These are phyloP conservation scores for Chirona hameri DNA, from an alignment of 2,888 invertebrate species.

Conservation along the genomic window DNA sequence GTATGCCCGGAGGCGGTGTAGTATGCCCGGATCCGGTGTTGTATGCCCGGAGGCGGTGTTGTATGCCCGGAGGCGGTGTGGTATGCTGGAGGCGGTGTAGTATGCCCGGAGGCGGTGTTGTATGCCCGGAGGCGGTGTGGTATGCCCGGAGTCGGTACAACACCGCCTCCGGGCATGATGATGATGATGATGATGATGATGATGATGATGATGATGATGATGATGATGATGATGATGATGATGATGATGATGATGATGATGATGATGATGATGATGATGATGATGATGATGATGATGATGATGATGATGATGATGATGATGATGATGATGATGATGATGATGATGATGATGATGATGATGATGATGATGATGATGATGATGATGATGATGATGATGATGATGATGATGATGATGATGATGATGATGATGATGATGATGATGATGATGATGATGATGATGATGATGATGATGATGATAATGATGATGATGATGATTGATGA, in stretches of 20 bases:
- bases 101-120: no score
- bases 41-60: no score
- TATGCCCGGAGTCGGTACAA: no score
- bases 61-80: no score
- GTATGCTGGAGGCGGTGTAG: no score
- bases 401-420: constrained; percentile 22
- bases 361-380: constrained; percentile 22
- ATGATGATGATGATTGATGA: no score
- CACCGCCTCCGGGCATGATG: no score
- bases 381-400: constrained; percentile 22
- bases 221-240: constrained; percentile 22
- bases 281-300: constrained; percentile 22
- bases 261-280: constrained; percentile 22
- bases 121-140: no score
- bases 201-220: constrained; percentile 22
- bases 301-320: constrained; percentile 22
- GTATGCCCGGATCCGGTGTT: no score
- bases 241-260: constrained; percentile 22
- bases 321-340: constrained; percentile 22
- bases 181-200: constrained; percentile 22
- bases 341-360: constrained; percentile 22
- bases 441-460: constrained; percentile 22
- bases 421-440: constrained; percentile 22
- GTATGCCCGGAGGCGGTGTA: no score
- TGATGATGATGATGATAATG: constrained; percentile 22